Evolutionary conservation across 1,140 invertebrate species (phyloP).

Genomic region (Charaxes varanes): DNA sequence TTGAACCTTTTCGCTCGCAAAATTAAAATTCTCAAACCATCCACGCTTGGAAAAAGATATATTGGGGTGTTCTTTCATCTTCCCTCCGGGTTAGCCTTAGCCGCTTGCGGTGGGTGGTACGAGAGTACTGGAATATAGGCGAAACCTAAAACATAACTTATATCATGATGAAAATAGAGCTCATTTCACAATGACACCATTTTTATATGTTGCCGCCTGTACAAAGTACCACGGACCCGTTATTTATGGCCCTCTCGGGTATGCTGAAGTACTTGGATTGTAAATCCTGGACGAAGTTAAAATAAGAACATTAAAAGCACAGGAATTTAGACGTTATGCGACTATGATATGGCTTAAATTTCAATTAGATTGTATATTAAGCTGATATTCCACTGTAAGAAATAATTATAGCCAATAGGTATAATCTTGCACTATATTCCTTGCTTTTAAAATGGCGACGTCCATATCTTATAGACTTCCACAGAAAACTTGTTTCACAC

Average conservation of each 20-base stretch:
- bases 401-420: too few species aligned
- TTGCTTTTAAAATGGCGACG: too few species aligned
- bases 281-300: constrained; percentile 60
- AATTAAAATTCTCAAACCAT: constrained; percentile 71
- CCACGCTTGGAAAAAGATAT: constrained; percentile 70
- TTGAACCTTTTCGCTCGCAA: constrained; percentile 46
- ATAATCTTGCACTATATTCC: too few species aligned
- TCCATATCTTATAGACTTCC: too few species aligned
- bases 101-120: constrained; percentile 43
- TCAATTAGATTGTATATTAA: constrained; percentile 1
- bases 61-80: constrained; percentile 69
- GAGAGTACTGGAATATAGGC: constrained; percentile 21
- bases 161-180: constrained; percentile 1
- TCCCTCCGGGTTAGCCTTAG: constrained; percentile 62
- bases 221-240: constrained; percentile 34
- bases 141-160: not conserved
- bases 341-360: constrained; percentile 1
- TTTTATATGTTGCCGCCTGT: constrained; percentile 7
- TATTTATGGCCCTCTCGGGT: constrained; percentile 67
- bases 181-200: constrained; percentile 5
- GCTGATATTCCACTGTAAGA: too few species aligned
- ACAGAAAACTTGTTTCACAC: too few species aligned
- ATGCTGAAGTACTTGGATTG: constrained; percentile 61
- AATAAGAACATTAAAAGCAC: constrained; percentile 37
- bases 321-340: constrained; percentile 3